phyloP scores from a whole-genome alignment of 2,113 vertebrate species.

The Cnemophilus loriae region DNA sequence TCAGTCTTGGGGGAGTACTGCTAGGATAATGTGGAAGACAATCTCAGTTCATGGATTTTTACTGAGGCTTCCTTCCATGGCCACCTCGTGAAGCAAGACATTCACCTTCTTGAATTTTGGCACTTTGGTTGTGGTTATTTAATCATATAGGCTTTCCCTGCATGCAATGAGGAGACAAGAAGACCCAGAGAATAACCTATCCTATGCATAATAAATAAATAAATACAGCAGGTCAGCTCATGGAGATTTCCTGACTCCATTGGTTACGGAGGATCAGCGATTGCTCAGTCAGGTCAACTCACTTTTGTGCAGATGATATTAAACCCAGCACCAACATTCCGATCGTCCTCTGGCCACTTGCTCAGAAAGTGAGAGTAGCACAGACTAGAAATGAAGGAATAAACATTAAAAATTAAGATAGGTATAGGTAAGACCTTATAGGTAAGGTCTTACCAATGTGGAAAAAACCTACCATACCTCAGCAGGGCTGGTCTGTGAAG shows the following conservation, averaged over 20 bases:
- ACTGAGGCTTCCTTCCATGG: not conserved
- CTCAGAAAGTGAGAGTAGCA: not conserved
- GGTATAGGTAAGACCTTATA: too few relatives aligned
- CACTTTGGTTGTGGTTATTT: not conserved
- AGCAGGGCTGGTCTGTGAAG: not conserved
- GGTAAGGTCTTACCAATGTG: not conserved
- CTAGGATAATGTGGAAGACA: not conserved
- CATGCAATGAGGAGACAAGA: not conserved
- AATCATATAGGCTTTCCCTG: not conserved
- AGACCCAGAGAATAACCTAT: not conserved
- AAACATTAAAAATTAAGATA: not conserved
- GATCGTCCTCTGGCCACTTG: not conserved
- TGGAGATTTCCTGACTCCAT: not conserved
- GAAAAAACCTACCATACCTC: not conserved
- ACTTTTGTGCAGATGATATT: not conserved
- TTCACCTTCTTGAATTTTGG: not conserved
- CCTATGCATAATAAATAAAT: not conserved
- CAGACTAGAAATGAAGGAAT: not conserved
- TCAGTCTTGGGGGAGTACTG: not conserved
- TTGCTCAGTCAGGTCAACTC: not conserved
- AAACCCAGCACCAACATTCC: rapidly evolving
- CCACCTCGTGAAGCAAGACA: rapidly evolving
- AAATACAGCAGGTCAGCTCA: not conserved
- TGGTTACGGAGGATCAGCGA: not conserved
- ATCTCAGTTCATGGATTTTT: not conserved